Evolutionary conservation across 2,797 vertebrate genomes (phyloP), one percentile per base, ranked within the genome.

Genomic region (Euphonia xanthogaster): DNA sequence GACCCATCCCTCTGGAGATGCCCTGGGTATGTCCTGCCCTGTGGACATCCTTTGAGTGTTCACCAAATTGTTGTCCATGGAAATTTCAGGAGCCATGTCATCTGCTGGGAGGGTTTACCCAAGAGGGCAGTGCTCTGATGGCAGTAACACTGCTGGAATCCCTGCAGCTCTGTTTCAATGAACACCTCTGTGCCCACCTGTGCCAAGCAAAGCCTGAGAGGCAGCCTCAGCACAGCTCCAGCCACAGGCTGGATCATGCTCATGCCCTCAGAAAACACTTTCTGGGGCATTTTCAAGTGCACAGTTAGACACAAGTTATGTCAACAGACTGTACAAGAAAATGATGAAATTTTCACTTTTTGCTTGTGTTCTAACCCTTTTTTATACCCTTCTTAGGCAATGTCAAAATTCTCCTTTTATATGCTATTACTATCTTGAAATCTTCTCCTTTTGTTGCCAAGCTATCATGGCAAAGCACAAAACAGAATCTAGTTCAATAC

Each of bases 91-190:
- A 76, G 53, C 42, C 28, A 3, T 8, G 9, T 9, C 40, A 11
- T 14, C 20, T 58, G 25, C 47, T 68, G n/a, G 37, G 33, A 71
- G 61, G 10, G 19, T 37, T 48, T 10, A 8, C 35, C 1, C 4
- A 5, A 9, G 40, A 14, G 3, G 2, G 39, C 33, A 63, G 31
- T 3, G 39, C 31, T 35, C 19, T 55, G 35, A 22, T 4, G 14
- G 19, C 77, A 89, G 0, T 7, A 14, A 7, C 1, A 0, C 6
- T 42, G 58, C 54, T 79, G 47, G 47, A 57, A 37, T 5, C 27
- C 2, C 30, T 7, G 28, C 4, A 81, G 66, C 15, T 66, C 51
- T 30, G 7, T 6, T 16, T 6, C 24, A 10, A 1, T 4, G 9
- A 5, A 18, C 15, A 19, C 39, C 37, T 27, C 53, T 15, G 18